Evolutionary conservation across 2,797 vertebrate species (phyloP).

Genomic region (Falco naumanni): DNA sequence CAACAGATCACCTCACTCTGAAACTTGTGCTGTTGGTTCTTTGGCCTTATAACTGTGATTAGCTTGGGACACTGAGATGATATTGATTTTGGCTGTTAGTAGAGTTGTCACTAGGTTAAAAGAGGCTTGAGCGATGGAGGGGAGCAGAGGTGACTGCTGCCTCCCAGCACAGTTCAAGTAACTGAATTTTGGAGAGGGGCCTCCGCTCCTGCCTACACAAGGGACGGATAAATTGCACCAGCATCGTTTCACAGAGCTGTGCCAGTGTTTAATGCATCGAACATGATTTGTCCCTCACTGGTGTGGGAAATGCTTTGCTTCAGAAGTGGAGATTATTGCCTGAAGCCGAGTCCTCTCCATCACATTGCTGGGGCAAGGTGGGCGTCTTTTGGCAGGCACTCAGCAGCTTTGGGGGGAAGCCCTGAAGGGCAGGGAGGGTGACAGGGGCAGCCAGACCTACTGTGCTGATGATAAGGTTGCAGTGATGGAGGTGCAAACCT

Average conservation of each 20-base stretch:
- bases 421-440: neutral
- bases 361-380: neutral
- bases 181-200: conserved; percentile 61
- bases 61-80: conserved; percentile 28
- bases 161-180: conserved; percentile 49
- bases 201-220: conserved; percentile 23
- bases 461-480: neutral
- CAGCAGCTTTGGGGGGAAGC: neutral
- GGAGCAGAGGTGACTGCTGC: conserved; percentile 17
- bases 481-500: neutral
- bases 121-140: neutral
- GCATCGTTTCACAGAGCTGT: neutral
- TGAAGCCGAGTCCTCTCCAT: neutral
- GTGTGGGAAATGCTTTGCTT: neutral
- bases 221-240: neutral
- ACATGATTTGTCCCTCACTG: neutral
- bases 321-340: neutral
- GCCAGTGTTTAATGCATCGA: neutral
- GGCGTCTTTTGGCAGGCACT: neutral
- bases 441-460: neutral
- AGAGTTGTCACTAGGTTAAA: conserved; percentile 72
- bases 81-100: conserved; percentile 73
- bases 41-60: conserved; percentile 8
- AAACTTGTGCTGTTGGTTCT: neutral
- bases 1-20: neutral